Base-by-base conservation (phyloP, 2,888 invertebrate genomes). In the Quadriops clusia region DNA sequence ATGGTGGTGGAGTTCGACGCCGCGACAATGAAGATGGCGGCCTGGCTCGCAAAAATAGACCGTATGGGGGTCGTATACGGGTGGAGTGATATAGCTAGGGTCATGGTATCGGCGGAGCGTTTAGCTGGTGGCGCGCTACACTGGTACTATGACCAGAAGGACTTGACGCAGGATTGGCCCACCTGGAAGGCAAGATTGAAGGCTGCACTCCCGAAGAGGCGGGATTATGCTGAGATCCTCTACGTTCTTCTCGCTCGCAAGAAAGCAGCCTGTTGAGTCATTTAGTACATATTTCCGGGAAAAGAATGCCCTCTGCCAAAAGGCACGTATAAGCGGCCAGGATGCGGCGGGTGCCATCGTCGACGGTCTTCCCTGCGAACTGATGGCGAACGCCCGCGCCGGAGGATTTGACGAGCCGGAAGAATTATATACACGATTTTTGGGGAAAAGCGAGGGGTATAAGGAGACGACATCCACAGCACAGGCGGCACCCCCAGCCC, bases 201-300 rank as follows among this genome's bases (percentile, higher is more conserved):
- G 20, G 20, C n/a, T n/a, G 20, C 20, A 9, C 37, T 39, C 20
- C 37, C 37, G 2, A 30, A 44, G 17, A 40, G 43, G 0, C 35
- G 22, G 1, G 49, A 48, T 14, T 49, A 28, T 22, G 46, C 42
- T 2, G 41, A 47, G 13, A 24, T 20, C 2, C 29, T 50, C 6
- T 47, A 49, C 32, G 31, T 26, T 7, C 47, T 50, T 47, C 22
- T 46, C 7, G 21, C 26, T 7, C 34, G 45, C 47, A 40, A 27
- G 39, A 3, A 51, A n/a, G 46, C 45, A 46, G 2, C 46, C 40
- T 21, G 50, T 49, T 28, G 48, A 18, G 39, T 45, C 11, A 23
- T 43, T 3, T 29, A 48, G 2, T 44, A 36, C 23, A 40, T 40
- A 31, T 42, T 45, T 23, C 11, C 10, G 24, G 8, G 26, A 14